Percentiles rank a stretch among this genome's conserved stretches.
Evolutionary conservation across 1,140 invertebrate genomes (phyloP).

Genomic region (Macrotrachela quadricornifera): DNA sequence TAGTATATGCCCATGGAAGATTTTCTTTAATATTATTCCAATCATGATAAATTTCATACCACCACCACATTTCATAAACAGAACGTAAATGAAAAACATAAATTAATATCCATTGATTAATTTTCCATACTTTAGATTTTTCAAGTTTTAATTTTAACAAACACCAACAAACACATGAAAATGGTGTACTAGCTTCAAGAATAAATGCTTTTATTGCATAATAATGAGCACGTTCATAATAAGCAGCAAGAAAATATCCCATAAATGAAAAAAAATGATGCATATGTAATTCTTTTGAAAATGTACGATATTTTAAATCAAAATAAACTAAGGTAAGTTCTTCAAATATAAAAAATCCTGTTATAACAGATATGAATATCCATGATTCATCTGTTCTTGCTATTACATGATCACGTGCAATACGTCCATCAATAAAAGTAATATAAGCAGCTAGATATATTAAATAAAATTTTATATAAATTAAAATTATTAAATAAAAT

Average conservation of each 20-base stretch:
- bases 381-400: constrained; percentile 15
- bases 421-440: constrained; percentile 14
- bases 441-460: constrained; percentile 15
- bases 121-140: constrained; percentile 15
- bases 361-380: constrained; percentile 15
- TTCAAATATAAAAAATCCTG: constrained; percentile 24
- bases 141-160: constrained; percentile 17
- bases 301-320: constrained; percentile 16
- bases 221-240: constrained; percentile 13
- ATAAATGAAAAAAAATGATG: constrained; percentile 20
- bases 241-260: constrained; percentile 14
- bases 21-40: constrained; percentile 15
- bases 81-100: constrained; percentile 20
- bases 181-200: constrained; percentile 22
- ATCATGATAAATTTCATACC: constrained; percentile 16
- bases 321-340: constrained; percentile 16
- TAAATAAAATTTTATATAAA: too few relatives aligned
- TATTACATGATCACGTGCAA: constrained; percentile 16
- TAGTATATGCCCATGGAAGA: constrained; percentile 15
- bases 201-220: constrained; percentile 17
- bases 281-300: constrained; percentile 17
- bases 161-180: constrained; percentile 19
- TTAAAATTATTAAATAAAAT: too few relatives aligned
- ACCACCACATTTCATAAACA: constrained; percentile 17
- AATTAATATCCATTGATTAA: constrained; percentile 19